Conservation (phyloP, 2,888 invertebrate species). For the Oscheius sp. region DNA sequence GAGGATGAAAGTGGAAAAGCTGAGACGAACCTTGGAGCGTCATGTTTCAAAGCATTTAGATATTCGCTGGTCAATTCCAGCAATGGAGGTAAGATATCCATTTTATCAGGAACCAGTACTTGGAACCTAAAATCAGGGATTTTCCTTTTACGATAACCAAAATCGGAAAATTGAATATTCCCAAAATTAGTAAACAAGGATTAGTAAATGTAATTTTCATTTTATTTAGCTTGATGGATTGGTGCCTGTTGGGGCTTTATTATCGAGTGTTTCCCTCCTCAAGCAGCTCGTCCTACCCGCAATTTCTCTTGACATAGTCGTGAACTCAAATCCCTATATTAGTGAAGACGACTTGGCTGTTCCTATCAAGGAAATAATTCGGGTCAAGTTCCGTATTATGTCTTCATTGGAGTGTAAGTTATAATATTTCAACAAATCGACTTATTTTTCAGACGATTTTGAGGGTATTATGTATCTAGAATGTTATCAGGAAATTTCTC, state of each 20-base stretch:
- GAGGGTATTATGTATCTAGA: conserved; percentile 54
- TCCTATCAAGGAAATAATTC: conserved; percentile 59
- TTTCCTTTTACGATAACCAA: too few relatives aligned
- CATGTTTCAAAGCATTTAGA: conserved; percentile 67
- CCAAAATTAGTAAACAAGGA: too few relatives aligned
- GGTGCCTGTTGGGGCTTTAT: conserved; percentile 66
- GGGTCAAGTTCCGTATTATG: conserved; percentile 55
- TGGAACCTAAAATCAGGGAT: too few relatives aligned
- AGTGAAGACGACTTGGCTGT: conserved; percentile 64
- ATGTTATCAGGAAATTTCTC: conserved; percentile 66
- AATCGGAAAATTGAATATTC: too few relatives aligned
- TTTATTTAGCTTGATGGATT: conserved; percentile 62
- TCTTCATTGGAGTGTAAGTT: conserved; percentile 55
- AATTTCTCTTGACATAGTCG: conserved; percentile 60
- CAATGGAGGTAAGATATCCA: conserved; percentile 42
- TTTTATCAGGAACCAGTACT: too few relatives aligned
- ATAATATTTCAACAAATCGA: background rate
- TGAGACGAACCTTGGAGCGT: conserved; percentile 59
- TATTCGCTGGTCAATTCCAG: conserved; percentile 65
- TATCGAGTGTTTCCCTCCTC: conserved; percentile 66
- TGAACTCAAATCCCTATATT: conserved; percentile 56
- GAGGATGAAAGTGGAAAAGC: conserved; percentile 57
- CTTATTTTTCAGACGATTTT: conserved; percentile 43
- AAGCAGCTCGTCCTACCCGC: conserved; percentile 68
- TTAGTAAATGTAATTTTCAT: background rate